These are phyloP conservation scores for Melanotaenia maccullochi DNA, from an alignment of 2,797 vertebrate genomes.

Conservation along the genomic window DNA sequence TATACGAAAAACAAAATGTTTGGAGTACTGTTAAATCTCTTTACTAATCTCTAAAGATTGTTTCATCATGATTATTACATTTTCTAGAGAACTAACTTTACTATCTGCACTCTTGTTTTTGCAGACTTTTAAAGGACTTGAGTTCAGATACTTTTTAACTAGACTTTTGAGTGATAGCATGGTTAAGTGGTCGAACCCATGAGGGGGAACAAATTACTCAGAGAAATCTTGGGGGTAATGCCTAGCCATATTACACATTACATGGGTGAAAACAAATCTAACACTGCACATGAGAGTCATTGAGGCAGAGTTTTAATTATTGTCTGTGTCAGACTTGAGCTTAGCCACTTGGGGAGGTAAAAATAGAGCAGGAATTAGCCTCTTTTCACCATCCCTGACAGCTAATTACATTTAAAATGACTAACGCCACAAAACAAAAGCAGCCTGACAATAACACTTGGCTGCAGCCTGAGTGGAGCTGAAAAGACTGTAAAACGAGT, in stretches of 20 bases:
- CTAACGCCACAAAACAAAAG: slow-evolving; percentile 75
- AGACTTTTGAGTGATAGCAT: slow-evolving; percentile 65
- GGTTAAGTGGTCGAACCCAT: slow-evolving; percentile 75
- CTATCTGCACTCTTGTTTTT: slow-evolving; percentile 13
- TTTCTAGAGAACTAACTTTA: slow-evolving; percentile 20
- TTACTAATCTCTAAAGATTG: slow-evolving; percentile 28
- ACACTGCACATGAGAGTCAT: slow-evolving; percentile 65
- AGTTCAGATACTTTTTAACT: slow-evolving; percentile 64
- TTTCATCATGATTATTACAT: slow-evolving; percentile 50
- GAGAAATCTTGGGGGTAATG: slow-evolving; percentile 51
- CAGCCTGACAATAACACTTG: slow-evolving; percentile 67
- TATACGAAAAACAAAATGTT: slow-evolving; percentile 17
- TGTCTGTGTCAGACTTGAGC: slow-evolving; percentile 76
- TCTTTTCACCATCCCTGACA: slow-evolving; percentile 77
- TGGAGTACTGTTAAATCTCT: slow-evolving; percentile 11
- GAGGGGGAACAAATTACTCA: slow-evolving; percentile 73
- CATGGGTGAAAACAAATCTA: slow-evolving; percentile 73
- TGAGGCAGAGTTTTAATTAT: slow-evolving; percentile 80
- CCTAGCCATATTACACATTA: slow-evolving; percentile 61
- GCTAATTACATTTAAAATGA: slow-evolving; percentile 82
- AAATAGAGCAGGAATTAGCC: slow-evolving; percentile 77
- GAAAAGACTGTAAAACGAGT: slow-evolving; percentile 43
- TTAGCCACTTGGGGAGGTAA: slow-evolving; percentile 63
- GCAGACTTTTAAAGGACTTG: slow-evolving; percentile 48
- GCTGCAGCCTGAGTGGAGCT: slow-evolving; percentile 45